Base-by-base conservation (phyloP, 2,888 invertebrate genomes). In the Nemapogon koenigi region DNA sequence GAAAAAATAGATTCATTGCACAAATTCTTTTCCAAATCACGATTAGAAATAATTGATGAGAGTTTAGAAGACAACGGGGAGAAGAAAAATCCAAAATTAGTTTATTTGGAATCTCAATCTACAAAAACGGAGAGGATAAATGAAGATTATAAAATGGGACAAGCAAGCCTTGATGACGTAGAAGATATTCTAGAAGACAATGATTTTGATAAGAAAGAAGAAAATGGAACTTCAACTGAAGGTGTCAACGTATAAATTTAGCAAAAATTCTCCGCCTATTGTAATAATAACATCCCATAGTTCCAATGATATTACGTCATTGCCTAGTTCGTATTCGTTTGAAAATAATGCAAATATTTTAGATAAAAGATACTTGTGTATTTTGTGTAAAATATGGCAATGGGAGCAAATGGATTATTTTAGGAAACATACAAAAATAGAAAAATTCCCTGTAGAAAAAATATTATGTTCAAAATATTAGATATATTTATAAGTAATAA, bases 41-140 rank as follows among this genome's bases (percentile, higher is more conserved):
- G 79, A 29, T 49, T 80, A 15, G 79, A 76, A 46, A 79, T 79
- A 6, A 80, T 80, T 10, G 73, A 78, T 33, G 80, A 80, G 40
- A 67, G 55, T 30, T 44, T 61, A 19, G 80, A 80, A 41, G 75
- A 72, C 11, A 56, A 61, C n/a, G 55, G 49, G 2, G 61, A 61
- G 7, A 66, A 51, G 42, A 37, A 53, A 1, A 56, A 51, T 44
- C 57, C 59, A 0, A 58, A 53, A 26, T 40, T 42, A 3, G 29
- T 37, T 1, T 36, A 43, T 8, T 22, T 39, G 4, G 39, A 37
- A 13, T 42, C 41, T 7, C 35, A 29, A 10, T 26, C 15, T 22
- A 16, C n/a, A 16, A 26, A 19, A 10, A 19, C 35, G 18, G 33
- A 36, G 14, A 13, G 41, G 22, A 41, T 53, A 43, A 43, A 42